Evolutionary conservation across 2,113 vertebrate species (phyloP), one percentile per base, ranked within the genome.

Genomic region (Camelus bactrianus): DNA sequence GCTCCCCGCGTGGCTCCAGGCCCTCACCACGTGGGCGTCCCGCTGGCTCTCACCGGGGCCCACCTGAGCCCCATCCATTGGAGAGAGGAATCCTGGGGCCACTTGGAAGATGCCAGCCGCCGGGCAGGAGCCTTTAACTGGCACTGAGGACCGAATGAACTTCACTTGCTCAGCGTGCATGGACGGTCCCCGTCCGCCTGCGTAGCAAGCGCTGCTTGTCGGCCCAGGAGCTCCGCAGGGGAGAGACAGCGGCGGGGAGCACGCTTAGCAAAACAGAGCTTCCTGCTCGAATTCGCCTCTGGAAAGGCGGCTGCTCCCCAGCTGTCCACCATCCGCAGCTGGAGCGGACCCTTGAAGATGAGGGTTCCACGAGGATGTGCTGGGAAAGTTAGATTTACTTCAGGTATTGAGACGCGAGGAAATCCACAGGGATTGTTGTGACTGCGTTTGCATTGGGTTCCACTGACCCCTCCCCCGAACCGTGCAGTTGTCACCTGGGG

Each of bases 341-440:
- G 38, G 38, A 42, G 38, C 38, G 38, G 38, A 42, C 4, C 38
- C 38, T 42, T 42, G 38, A 42, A 42, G 38, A 42, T 11, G 50
- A 73, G 48, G 42, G 19, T 62, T 82, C 38, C 26, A 8, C 35
- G 6, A 13, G 56, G 20, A 1, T 0, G 1, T 42, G 22, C 6
- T 30, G 5, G 24, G 4, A 8, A 38, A 19, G 1, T 35, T 5
- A 9, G 8, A 6, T 9, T 60, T 6, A 26, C 6, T 42, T 35
- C 22, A 16, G 70, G 30, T 3, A 3, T 2, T 4, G 22, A 52
- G 5, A 17, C 5, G 0, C 2, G 8, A 93, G 70, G 70, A 70
- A 6, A n/a, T 46, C 30, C 62, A 4, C 0, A 3, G n/a, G 14
- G 16, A 54, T 5, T 0, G 5, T 0, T 0, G 54, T 6, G 28